Evolutionary conservation across 2,113 vertebrate genomes (phyloP).

Genomic region (Caretta caretta): DNA sequence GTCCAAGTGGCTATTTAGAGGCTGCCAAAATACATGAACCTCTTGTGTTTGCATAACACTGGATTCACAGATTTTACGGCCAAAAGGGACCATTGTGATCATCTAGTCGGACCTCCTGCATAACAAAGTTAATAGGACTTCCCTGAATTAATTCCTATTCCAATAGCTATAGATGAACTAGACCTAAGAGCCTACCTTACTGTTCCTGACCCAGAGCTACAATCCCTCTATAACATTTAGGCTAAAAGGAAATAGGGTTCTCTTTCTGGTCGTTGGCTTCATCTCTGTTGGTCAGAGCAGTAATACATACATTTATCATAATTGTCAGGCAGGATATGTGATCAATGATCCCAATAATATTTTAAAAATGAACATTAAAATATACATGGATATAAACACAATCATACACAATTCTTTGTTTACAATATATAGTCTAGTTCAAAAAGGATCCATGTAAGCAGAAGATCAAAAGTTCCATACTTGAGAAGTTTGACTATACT

Average conservation of each 20-base stretch:
- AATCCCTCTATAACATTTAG: background rate
- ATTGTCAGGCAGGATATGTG: background rate
- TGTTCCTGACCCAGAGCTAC: fast-evolving
- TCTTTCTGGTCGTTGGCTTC: background rate
- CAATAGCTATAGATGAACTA: fast-evolving
- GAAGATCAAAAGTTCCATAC: background rate
- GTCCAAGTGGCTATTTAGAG: slow-evolving; percentile 63
- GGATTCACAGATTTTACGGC: background rate
- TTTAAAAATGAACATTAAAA: background rate
- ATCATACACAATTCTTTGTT: background rate
- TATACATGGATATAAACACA: background rate
- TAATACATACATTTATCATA: fast-evolving
- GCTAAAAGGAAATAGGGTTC: background rate
- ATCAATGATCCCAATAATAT: background rate
- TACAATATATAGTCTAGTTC: background rate
- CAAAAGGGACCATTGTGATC: fast-evolving
- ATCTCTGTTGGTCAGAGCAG: background rate
- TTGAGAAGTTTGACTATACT: background rate
- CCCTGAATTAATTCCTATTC: background rate
- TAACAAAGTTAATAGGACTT: fast-evolving
- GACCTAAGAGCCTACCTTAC: background rate
- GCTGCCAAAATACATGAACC: background rate
- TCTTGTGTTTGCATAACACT: background rate
- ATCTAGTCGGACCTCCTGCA: background rate
- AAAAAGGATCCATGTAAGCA: background rate